Evolutionary conservation across 2,113 vertebrate species (phyloP).

Genomic region (Ictidomys tridecemlineatus): DNA sequence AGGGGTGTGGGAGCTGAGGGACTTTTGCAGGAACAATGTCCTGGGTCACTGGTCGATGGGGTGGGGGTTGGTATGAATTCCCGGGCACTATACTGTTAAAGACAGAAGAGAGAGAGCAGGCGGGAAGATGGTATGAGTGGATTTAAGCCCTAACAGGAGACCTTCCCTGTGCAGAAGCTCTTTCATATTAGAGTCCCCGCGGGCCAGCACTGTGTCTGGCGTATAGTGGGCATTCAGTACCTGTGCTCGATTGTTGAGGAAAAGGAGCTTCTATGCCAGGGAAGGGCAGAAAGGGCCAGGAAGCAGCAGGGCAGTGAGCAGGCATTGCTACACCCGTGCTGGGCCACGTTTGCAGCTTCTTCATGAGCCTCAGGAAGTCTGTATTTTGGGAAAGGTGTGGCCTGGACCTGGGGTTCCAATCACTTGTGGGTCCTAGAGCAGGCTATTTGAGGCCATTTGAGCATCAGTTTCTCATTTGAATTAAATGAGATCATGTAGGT

Average conservation of each 20-base stretch:
- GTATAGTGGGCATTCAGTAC: background rate
- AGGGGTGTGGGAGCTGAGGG: background rate
- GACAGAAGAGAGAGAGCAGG: background rate
- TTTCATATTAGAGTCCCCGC: background rate
- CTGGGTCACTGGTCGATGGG: background rate
- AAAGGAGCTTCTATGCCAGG: background rate
- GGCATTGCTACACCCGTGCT: fast-evolving
- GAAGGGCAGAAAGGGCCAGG: background rate
- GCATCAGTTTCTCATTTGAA: background rate
- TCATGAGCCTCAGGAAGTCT: background rate
- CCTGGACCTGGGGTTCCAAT: background rate
- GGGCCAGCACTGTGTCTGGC: too few species aligned
- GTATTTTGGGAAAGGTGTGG: background rate
- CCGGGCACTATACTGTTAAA: too few species aligned
- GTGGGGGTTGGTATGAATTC: background rate
- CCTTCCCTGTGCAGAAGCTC: background rate
- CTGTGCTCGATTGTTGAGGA: background rate
- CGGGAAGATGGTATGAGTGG: too few species aligned
- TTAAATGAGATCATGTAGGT: background rate
- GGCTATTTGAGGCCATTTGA: background rate
- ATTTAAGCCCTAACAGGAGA: background rate
- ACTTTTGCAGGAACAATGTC: background rate
- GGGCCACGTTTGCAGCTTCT: background rate
- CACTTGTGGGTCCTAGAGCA: too few species aligned
- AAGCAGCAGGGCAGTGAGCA: background rate